These are phyloP conservation scores for Lysiphlebus fabarum DNA, from an alignment of 1,140 invertebrate species.

Conservation along the genomic window DNA sequence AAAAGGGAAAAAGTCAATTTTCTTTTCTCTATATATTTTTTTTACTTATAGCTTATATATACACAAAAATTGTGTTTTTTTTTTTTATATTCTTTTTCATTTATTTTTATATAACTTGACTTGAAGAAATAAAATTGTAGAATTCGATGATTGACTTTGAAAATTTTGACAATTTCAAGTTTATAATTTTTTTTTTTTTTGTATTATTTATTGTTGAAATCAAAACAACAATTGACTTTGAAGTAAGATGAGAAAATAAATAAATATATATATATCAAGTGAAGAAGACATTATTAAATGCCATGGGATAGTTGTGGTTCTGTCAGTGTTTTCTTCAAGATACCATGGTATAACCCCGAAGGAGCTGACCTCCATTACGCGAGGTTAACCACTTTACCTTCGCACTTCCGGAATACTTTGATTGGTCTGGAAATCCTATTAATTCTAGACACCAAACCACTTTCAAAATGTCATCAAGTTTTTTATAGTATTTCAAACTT, in stretches of 20 bases:
- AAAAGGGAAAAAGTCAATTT: neutral
- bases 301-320: constrained; percentile 17
- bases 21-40: no score
- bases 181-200: constrained; percentile 12
- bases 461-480: neutral
- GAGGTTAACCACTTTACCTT: constrained; percentile 49
- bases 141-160: neutral
- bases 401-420: constrained; percentile 48
- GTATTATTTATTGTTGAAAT: constrained; percentile 26
- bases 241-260: constrained; percentile 14
- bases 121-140: neutral
- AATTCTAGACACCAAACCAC: constrained; percentile 34
- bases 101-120: neutral
- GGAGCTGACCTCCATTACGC: constrained; percentile 50
- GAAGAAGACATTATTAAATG: constrained; percentile 15
- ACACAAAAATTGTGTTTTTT: no score
- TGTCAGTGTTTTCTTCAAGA: constrained; percentile 33
- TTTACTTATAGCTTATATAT: no score
- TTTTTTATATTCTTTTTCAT: neutral
- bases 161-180: neutral
- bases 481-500: neutral
- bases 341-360: constrained; percentile 37
- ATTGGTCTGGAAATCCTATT: constrained; percentile 50
- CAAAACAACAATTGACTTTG: constrained; percentile 30
- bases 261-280: constrained; percentile 13